Conservation (phyloP, 2,113 vertebrate species). For the Cyanoramphus novaezelandiae region DNA sequence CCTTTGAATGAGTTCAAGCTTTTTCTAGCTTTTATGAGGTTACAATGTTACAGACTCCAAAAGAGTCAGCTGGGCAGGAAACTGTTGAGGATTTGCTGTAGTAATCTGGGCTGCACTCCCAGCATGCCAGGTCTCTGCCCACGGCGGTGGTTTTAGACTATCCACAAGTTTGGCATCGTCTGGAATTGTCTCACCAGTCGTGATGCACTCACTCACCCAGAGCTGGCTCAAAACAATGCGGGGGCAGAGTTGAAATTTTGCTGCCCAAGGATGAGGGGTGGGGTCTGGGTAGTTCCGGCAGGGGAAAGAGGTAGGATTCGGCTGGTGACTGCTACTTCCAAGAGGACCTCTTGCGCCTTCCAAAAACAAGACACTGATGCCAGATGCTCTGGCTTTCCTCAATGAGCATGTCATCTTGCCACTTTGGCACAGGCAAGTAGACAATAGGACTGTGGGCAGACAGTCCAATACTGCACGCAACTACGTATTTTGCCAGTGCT, state of each 20-base stretch:
- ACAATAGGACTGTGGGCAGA: not conserved
- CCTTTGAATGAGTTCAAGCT: constrained; percentile 57
- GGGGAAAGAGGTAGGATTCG: not conserved
- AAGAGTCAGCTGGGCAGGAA: constrained; percentile 46
- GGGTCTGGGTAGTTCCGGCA: accelerated
- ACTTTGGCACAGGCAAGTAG: not conserved
- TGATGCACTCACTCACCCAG: not conserved
- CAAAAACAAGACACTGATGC: not conserved
- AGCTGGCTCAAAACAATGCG: not conserved
- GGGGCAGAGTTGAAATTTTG: constrained; percentile 4
- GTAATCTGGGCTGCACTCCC: not conserved
- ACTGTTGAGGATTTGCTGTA: constrained; percentile 31
- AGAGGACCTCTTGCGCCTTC: not conserved
- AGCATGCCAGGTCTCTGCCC: not conserved
- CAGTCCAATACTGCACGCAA: not conserved
- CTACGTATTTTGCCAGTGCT: not conserved
- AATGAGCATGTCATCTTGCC: accelerated
- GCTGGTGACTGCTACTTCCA: not conserved
- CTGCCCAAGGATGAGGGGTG: constrained; percentile 15
- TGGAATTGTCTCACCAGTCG: not conserved
- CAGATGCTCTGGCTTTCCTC: not conserved
- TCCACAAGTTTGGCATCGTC: not conserved
- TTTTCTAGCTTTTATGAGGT: constrained; percentile 57
- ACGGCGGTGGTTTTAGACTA: not conserved
- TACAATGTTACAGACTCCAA: constrained; percentile 2